Evolutionary conservation across 1,140 invertebrate species (phyloP), one percentile per base, ranked within the genome.

Genomic region (silkworm (Bombyx mori)): DNA sequence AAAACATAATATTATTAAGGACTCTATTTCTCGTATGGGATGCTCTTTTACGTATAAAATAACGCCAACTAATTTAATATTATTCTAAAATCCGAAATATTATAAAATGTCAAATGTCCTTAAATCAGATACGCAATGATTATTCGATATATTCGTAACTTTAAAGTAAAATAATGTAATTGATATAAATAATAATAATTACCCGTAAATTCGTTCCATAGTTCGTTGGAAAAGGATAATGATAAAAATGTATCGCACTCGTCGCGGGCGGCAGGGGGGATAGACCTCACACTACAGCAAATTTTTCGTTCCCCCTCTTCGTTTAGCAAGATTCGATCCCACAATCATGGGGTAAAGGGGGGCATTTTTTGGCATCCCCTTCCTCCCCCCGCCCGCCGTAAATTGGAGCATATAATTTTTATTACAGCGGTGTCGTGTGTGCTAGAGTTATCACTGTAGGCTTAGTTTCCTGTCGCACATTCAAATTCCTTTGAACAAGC

Each of bases 401-500:
- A 86, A 86, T 86, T 85, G 83, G 82, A 82, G 83, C 82, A 87
- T 87, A 87, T 87, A 87, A 87, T 87, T 87, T 87, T 87, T 87
- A 87, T 87, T 87, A 84, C 82, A 69, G 62, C 63, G 65, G 69
- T 79, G 82, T 82, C 80, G 79, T 83, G 73, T 86, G 76, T 75
- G 77, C 68, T 69, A 64, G 65, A 73, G 69, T 76, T 77, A 79
- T 79, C 75, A 75, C 71, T 73, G 44, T 35, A 35, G 26, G 26
- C 26, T 35, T 35, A 35, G 26, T 35, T 35, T 5, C 26, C 26
- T 2, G 26, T 35, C 26, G 26, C 26, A 35, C 26, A 35, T 35
- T 35, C 26, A 35, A 35, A 35, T 35, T 35, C 26, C 26, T 2
- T 35, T 35, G 2, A 5, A 35, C 26, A 35, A 35, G 26, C 26